These are phyloP conservation scores for Pocillopora grandis DNA, from an alignment of 92 coral and sea anemone species.

Conservation along the genomic window DNA sequence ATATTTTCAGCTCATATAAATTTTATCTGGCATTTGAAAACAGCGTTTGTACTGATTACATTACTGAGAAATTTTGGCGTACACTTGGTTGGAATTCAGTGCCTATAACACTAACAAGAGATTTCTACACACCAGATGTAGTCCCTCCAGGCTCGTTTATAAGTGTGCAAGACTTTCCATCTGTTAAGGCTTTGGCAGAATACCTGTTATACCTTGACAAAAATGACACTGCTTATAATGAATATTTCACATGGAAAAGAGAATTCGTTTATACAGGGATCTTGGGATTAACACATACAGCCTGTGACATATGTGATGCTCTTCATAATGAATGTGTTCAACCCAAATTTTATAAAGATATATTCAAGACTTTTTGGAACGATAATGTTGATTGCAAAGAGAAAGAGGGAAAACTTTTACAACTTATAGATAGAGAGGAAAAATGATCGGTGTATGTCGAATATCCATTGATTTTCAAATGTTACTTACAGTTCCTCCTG, in stretches of 20 bases:
- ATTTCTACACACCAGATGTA: conserved; percentile 23
- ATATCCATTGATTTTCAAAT: background rate
- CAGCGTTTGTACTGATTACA: conserved; percentile 43
- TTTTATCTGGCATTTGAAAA: conserved; percentile 69
- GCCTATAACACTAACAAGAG: conserved; percentile 53
- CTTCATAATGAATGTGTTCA: conserved; percentile 8
- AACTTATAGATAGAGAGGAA: background rate
- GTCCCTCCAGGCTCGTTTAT: conserved; percentile 49
- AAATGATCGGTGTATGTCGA: background rate
- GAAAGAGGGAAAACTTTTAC: background rate
- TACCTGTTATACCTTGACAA: conserved; percentile 43
- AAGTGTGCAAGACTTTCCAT: conserved; percentile 44
- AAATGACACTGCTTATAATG: conserved; percentile 48
- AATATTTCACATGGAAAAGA: conserved; percentile 50
- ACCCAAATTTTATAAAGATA: conserved; percentile 7
- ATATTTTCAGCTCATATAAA: conserved; percentile 25
- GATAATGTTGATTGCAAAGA: conserved; percentile 5
- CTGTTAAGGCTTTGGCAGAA: conserved; percentile 46
- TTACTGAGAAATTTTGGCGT: conserved; percentile 63
- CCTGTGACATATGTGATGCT: conserved; percentile 15
- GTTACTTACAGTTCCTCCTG: background rate
- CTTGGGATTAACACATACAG: background rate
- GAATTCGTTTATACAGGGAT: background rate
- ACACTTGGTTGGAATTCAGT: conserved; percentile 21
- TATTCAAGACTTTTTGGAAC: conserved; percentile 24